Conservation (phyloP, 2,113 vertebrate species). For the Carassius auratus region DNA sequence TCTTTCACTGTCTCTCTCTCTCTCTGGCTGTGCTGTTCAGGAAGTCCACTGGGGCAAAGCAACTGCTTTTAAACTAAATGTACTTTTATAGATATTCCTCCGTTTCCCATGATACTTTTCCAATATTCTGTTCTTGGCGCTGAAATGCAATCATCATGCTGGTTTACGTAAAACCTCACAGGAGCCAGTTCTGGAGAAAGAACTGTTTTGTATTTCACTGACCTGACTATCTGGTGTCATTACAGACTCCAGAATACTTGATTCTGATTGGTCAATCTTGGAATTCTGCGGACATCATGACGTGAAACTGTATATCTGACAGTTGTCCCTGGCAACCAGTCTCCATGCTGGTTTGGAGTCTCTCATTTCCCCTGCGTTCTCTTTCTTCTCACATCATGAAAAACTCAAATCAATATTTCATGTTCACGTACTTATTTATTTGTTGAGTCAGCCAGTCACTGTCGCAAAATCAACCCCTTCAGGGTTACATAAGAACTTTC, state of each 20-base stretch:
- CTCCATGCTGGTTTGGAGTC: neutral
- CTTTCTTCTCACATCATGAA: neutral
- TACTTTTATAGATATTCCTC: conserved; percentile 44
- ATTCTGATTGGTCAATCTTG: neutral
- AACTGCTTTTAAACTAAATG: conserved; percentile 25
- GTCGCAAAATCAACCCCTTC: neutral
- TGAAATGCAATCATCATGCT: conserved; percentile 11
- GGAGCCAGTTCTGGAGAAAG: conserved; percentile 21
- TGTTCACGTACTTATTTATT: neutral
- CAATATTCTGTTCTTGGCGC: conserved; percentile 33
- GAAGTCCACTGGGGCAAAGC: conserved; percentile 20
- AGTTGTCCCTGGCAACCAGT: neutral
- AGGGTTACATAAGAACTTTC: neutral
- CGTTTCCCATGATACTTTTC: conserved; percentile 13
- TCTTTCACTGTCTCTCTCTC: neutral
- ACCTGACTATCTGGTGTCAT: neutral
- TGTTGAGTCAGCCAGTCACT: neutral
- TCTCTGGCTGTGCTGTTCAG: neutral
- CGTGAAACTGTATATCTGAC: neutral
- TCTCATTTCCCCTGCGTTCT: neutral
- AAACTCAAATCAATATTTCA: neutral
- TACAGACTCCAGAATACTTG: neutral
- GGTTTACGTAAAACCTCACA: conserved; percentile 31
- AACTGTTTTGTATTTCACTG: conserved; percentile 20
- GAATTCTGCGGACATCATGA: neutral